phyloP scores from a whole-genome alignment of 1,140 invertebrate genomes.

The Laodelphax striatellus region DNA sequence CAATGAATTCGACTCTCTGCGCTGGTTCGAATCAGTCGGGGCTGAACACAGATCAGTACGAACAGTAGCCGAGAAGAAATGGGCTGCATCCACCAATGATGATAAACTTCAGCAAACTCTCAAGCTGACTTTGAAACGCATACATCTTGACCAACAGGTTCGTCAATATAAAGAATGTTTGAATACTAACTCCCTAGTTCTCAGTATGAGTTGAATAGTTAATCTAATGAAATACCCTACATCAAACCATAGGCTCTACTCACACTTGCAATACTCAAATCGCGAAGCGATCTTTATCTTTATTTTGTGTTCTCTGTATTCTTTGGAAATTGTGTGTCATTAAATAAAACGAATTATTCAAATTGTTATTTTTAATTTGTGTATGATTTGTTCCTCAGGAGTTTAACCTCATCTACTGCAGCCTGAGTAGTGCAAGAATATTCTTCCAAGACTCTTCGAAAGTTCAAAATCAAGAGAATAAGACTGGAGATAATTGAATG shows the following conservation, averaged over 20 bases:
- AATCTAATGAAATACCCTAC: too few species aligned
- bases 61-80: slow-evolving; percentile 40
- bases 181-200: too few species aligned
- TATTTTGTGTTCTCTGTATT: too few species aligned
- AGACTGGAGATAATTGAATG: too few species aligned
- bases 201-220: too few species aligned
- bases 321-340: too few species aligned
- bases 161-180: too few species aligned
- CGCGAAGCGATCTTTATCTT: too few species aligned
- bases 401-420: slow-evolving; percentile 83
- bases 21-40: slow-evolving; percentile 88
- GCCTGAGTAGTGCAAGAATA: slow-evolving; percentile 82
- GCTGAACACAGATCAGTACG: slow-evolving; percentile 53
- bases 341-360: too few species aligned
- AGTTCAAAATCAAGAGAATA: too few species aligned
- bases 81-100: slow-evolving; percentile 42
- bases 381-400: slow-evolving; percentile 41
- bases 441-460: slow-evolving; percentile 55
- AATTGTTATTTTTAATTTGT: slow-evolving; percentile 22
- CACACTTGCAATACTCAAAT: too few species aligned
- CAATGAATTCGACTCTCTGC: slow-evolving; percentile 80
- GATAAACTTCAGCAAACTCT: slow-evolving; percentile 87
- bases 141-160: slow-evolving; percentile 63
- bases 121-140: slow-evolving; percentile 78
- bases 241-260: too few species aligned